Evolutionary conservation across 2,888 invertebrate species (phyloP), one percentile per base, ranked within the genome.

Genomic region (Boloria selene): DNA sequence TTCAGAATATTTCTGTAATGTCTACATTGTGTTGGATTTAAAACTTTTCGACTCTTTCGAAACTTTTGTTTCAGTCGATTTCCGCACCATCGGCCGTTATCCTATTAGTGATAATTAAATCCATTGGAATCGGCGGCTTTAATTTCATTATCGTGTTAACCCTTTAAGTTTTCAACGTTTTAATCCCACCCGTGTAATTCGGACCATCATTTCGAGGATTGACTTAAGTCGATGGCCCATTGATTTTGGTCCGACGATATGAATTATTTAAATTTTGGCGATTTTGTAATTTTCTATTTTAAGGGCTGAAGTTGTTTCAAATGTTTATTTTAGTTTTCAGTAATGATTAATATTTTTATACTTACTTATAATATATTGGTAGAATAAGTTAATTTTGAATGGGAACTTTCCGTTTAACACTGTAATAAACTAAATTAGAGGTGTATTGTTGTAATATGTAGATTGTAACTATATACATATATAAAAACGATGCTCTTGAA

Each of bases 41-140:
- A 59, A 64, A 64, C 58, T 66, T 56, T 62, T 68, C 71, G 79
- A 81, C 79, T 82, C 81, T 80, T 78, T 75, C 70, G 49, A 53
- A 82, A 83, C 77, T 81, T 78, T 74, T 70, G 74, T 75, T 75
- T 73, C 75, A 75, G 75, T 75, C 73, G 74, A 79, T 81, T 85
- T 85, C 82, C 79, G 75, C 80, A 74, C 82, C 83, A 87, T 84
- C 79, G 83, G 81, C 67, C 73, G 66, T 82, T 78, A 84, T 84
- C 85, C 84, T 84, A 84, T 87, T 86, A 87, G 79, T 80, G 83
- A 85, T 87, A 86, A 87, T 87, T 86, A 86, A 87, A 86, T 82
- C 78, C 77, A 79, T 81, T 77, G 75, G 77, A 78, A 82, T 84
- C 77, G 75, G 75, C 74, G 79, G 80, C 77, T 79, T 79, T 75